Conservation (phyloP, 2,113 vertebrate genomes). For the Pterocles gutturalis region DNA sequence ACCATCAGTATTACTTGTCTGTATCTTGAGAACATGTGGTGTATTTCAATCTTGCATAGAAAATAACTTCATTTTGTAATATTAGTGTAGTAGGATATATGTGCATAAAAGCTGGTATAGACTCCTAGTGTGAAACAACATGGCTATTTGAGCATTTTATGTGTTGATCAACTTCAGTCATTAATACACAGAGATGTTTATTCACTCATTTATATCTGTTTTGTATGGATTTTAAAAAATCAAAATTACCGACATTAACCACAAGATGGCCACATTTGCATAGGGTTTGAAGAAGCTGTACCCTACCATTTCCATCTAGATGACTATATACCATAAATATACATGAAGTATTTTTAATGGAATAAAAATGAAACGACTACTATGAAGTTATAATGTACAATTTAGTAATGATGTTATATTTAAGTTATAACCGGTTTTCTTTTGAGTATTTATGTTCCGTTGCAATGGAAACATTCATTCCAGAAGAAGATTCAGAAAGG, state of each 20-base stretch:
- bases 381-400: fast-evolving
- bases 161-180: not conserved
- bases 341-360: not conserved
- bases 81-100: not conserved
- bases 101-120: not conserved
- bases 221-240: not conserved
- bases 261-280: slow-evolving; percentile 78
- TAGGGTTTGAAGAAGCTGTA: slow-evolving; percentile 34
- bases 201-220: not conserved
- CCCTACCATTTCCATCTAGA: fast-evolving
- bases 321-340: not conserved
- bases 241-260: slow-evolving; percentile 45
- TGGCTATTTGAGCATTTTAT: not conserved
- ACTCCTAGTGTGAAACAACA: not conserved
- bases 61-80: not conserved
- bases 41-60: not conserved
- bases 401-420: not conserved
- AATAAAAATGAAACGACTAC: not conserved
- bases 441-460: not conserved
- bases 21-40: not conserved
- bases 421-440: not conserved
- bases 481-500: not conserved
- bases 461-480: not conserved
- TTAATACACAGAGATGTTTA: not conserved
- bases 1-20: not conserved